Evolutionary conservation across 2,113 vertebrate genomes (phyloP).

Genomic region (Myotis yumanensis): DNA sequence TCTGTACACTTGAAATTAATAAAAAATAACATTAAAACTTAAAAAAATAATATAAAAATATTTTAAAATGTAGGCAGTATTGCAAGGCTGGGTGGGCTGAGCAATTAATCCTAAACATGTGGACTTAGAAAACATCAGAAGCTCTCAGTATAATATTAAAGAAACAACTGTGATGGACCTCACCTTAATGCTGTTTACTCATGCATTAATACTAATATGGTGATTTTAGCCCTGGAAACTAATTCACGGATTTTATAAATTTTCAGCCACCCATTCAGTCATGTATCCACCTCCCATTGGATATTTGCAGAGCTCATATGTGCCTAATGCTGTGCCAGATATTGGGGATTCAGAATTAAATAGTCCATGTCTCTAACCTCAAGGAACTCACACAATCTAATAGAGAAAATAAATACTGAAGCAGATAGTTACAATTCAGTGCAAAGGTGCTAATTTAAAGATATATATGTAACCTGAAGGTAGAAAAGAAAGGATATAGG

Average conservation of each 20-base stretch:
- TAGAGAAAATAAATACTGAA: background rate
- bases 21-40: background rate
- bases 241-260: slow-evolving; percentile 19
- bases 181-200: background rate
- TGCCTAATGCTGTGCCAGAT: background rate
- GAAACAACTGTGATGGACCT: background rate
- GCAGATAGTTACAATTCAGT: background rate
- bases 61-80: background rate
- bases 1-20: background rate
- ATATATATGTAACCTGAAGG: background rate
- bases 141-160: background rate
- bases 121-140: background rate
- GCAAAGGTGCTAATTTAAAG: background rate
- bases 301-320: slow-evolving; percentile 1
- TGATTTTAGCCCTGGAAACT: background rate
- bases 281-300: background rate
- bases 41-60: background rate
- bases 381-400: background rate
- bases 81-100: background rate
- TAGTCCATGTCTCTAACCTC: background rate
- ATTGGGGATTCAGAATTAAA: background rate
- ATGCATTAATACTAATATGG: background rate
- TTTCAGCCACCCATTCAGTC: background rate
- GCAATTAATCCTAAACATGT: background rate
- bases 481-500: background rate